phyloP scores from a whole-genome alignment of 2,888 invertebrate species.

The Drosophila pseudotalamancana region DNA sequence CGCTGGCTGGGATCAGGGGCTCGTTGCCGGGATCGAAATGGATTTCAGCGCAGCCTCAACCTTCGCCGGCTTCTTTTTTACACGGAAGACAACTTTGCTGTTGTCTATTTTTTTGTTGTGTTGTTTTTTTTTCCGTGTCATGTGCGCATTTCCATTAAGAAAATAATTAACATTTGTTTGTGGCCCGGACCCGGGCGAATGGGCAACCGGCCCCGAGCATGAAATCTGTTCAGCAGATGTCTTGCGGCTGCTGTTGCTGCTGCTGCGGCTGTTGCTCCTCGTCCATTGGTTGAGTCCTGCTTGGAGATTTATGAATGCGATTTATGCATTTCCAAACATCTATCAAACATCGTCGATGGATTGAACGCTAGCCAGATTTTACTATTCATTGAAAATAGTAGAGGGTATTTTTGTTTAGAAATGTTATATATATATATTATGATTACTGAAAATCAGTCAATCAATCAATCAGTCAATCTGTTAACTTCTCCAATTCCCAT shows the following conservation, averaged over 20 bases:
- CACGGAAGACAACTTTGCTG: slow-evolving; percentile 62
- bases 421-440: too few relatives aligned
- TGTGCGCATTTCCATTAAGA: slow-evolving; percentile 77
- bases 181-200: slow-evolving; percentile 22
- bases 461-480: neutral
- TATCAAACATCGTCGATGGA: slow-evolving; percentile 33
- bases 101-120: slow-evolving; percentile 47
- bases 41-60: slow-evolving; percentile 32
- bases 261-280: slow-evolving; percentile 11
- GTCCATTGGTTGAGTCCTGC: slow-evolving; percentile 33
- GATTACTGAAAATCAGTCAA: neutral
- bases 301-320: slow-evolving; percentile 59
- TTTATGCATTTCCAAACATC: slow-evolving; percentile 75
- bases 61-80: slow-evolving; percentile 47
- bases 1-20: slow-evolving; percentile 21
- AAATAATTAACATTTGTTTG: slow-evolving; percentile 76
- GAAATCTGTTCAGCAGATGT: slow-evolving; percentile 79
- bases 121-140: slow-evolving; percentile 50
- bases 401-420: too few relatives aligned
- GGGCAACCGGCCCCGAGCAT: slow-evolving; percentile 36
- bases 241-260: slow-evolving; percentile 47
- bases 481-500: too few relatives aligned
- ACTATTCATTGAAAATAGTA: too few relatives aligned
- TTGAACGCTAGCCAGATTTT: slow-evolving; percentile 13
- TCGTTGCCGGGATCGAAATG: slow-evolving; percentile 2